Evolutionary conservation across 2,797 vertebrate genomes (phyloP), one percentile per base, ranked within the genome.

Genomic region (Valencia hispanica): DNA sequence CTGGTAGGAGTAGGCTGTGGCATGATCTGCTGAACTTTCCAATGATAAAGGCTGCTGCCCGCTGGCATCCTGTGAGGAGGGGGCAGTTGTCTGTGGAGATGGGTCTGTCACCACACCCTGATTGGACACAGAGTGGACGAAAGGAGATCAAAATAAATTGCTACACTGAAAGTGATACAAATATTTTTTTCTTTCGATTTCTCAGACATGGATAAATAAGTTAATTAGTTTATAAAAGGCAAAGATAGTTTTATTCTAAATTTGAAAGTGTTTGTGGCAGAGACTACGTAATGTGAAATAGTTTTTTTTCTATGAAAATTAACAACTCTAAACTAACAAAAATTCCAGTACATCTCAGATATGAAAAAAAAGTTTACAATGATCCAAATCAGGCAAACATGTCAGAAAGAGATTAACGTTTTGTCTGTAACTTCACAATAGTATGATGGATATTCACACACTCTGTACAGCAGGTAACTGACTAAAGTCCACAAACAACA

Each of bases 81-180:
- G 96, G 87, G 96, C 95, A 88, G 97, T 96, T 86, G 97, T 96
- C 95, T 98, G 97, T 80, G 97, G 95, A 94, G 97, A 97, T 80
- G 96, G 94, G 92, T 99, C 97, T 89, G 97, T 96, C 93, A 98
- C 97, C 93, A 98, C 97, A 91, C 97, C 97, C 97, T 99, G 90
- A 59, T 72, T 85, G 88, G 84, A 91, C 80, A 89, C 70, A 82
- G 74, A 81, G 75, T 45, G 3, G 75, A 3, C 81, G 4, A 65
- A 73, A 1, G 0, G 55, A 41, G 32, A 41, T 72, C 68, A 73
- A 11, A 63, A 66, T 30, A 1, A 71, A 63, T 61, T 41, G 0
- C 74, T 53, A 36, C 1, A 51, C 1, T 22, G 5, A 53, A 8
- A 43, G 36, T 8, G 18, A 39, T 2, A 30, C 1, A 47, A 8